phyloP scores from a whole-genome alignment of 2,888 invertebrate genomes.

The Lutraria lutraria region DNA sequence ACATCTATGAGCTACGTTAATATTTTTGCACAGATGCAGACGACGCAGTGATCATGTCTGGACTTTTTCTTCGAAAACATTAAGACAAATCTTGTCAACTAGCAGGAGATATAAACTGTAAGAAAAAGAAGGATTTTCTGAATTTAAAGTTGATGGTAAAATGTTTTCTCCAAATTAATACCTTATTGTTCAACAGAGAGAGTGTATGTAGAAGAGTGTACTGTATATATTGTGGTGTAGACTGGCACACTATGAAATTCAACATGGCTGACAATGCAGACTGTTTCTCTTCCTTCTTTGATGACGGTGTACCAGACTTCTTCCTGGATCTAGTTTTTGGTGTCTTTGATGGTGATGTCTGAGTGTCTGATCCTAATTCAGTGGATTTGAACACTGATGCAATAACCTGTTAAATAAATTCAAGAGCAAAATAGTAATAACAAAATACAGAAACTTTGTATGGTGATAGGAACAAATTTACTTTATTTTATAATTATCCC shows the following conservation, averaged over 20 bases:
- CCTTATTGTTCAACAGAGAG: constrained; percentile 34
- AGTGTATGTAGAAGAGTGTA: constrained; percentile 25
- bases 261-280: constrained; percentile 52
- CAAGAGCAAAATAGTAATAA: background rate
- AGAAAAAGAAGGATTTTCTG: no score
- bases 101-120: no score
- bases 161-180: background rate
- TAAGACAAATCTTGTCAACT: no score
- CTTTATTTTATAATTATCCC: no score
- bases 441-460: background rate
- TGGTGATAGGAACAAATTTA: no score
- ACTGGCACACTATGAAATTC: constrained; percentile 54
- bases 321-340: constrained; percentile 6
- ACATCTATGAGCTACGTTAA: no score
- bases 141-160: no score
- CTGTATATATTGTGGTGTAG: constrained; percentile 71
- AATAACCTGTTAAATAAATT: constrained; percentile 44
- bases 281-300: constrained; percentile 42
- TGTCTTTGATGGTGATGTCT: constrained; percentile 20
- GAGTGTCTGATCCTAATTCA: background rate
- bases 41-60: no score
- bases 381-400: constrained; percentile 52
- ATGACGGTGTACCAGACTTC: background rate
- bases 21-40: no score
- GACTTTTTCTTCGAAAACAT: no score